Base-by-base conservation (phyloP, 2,113 vertebrate genomes). In the Smithornis capensis region DNA sequence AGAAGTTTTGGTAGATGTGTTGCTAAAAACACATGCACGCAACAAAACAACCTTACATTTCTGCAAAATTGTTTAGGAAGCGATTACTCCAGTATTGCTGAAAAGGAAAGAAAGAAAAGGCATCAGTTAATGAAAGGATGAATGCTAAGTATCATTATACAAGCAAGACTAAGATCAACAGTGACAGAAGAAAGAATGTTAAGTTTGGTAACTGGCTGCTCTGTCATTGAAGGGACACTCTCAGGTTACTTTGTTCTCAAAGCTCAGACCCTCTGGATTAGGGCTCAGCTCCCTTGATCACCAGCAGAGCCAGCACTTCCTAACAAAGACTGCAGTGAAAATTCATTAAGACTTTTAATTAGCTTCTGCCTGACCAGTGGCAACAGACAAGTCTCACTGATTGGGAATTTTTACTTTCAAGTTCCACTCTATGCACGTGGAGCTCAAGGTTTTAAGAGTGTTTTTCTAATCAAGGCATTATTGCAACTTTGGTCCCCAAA, bases 1-100 rank as follows among this genome's bases (percentile, higher is more conserved):
- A 99, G 98, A 98, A 97, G 98, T 98, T 98, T 98, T 98, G 98
- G 98, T 94, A 98, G 98, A 98, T 98, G 98, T 98, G 98, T 98
- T 98, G 98, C 98, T 98, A 98, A 98, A 98, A 98, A 99, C 98
- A 98, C 99, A 99, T 98, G 98, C 99, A 99, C 98, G 98, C 98
- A 98, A 98, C 97, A 97, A 98, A 99, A 98, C 97, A 98, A 99
- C 98, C 98, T 98, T 98, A 98, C 98, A 98, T 98, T 97, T 98
- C 98, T 98, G 98, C 98, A 98, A 97, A 98, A 98, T 98, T 98
- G 97, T 96, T 98, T 98, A 98, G 97, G 98, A 98, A 96, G 97
- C 97, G 98, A 98, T 99, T 99, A 99, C 98, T 98, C 98, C 98
- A 97, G 98, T 98, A 97, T 98, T 95, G 98, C 99, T 99, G 98